Conservation (phyloP, 2,113 vertebrate species). For the Gallinago media region DNA sequence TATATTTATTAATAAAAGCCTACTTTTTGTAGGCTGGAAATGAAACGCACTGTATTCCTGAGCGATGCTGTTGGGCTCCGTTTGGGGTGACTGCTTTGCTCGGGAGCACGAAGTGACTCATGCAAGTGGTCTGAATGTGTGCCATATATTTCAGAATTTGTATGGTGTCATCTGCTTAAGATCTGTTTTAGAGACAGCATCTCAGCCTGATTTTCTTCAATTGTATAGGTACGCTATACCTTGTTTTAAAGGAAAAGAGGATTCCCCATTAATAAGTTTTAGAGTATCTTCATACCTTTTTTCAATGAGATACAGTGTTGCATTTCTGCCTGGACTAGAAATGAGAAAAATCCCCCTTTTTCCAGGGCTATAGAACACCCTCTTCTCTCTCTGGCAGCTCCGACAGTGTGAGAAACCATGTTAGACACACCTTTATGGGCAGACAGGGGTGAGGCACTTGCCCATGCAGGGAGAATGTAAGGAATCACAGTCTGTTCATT, state of each 20-base stretch:
- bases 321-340: not conserved
- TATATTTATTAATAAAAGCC: not conserved
- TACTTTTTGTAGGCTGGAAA: too few relatives aligned
- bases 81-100: not conserved
- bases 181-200: not conserved
- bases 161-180: not conserved
- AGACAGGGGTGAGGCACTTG: not conserved
- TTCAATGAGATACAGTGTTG: not conserved
- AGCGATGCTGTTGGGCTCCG: not conserved
- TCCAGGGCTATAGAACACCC: not conserved
- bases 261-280: not conserved
- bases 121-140: not conserved
- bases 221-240: not conserved
- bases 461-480: too few relatives aligned
- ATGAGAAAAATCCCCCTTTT: not conserved
- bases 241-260: not conserved
- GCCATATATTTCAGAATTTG: not conserved
- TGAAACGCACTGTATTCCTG: too few relatives aligned
- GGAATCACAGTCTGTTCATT: not conserved
- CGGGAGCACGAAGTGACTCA: not conserved
- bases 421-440: not conserved
- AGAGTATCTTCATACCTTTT: not conserved
- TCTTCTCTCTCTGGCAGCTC: not conserved
- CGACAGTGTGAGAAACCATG: not conserved
- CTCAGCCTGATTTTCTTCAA: not conserved